Conservation (phyloP, 2,888 invertebrate genomes). For the Anodontia alba region DNA sequence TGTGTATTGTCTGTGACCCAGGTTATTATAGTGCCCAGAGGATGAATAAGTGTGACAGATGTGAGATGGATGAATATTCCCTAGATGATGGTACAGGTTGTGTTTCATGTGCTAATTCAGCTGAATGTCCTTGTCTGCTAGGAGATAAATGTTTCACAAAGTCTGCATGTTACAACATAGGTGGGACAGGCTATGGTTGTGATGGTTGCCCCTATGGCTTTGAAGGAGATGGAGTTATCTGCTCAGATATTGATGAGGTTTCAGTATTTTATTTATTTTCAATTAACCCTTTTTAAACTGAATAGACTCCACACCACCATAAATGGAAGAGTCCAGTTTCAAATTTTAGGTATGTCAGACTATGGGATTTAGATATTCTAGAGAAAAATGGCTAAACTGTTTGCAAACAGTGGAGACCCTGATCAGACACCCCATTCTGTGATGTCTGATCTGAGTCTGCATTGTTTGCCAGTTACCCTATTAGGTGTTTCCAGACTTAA, state of each 20-base stretch:
- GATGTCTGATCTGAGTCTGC: no score
- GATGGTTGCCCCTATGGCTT: slow-evolving; percentile 68
- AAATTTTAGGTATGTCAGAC: no score
- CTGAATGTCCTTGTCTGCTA: slow-evolving; percentile 67
- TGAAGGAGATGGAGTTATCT: slow-evolving; percentile 70
- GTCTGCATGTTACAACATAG: slow-evolving; percentile 60
- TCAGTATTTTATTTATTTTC: no score
- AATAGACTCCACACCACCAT: no score
- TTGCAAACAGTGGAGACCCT: no score
- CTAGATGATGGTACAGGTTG: slow-evolving; percentile 59
- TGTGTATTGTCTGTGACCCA: slow-evolving; percentile 62
- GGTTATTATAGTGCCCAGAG: slow-evolving; percentile 66
- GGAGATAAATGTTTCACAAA: slow-evolving; percentile 51
- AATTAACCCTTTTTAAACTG: no score
- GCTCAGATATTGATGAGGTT: slow-evolving; percentile 76
- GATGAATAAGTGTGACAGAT: slow-evolving; percentile 68
- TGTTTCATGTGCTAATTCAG: slow-evolving; percentile 45
- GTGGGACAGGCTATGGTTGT: slow-evolving; percentile 55
- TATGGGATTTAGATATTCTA: no score
- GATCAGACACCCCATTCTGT: no score
- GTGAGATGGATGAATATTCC: slow-evolving; percentile 62
- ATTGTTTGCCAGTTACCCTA: no score
- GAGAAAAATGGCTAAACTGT: no score
- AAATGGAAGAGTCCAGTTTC: no score
- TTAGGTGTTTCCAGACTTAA: no score